These are phyloP conservation scores for Trigoniulus corallinus DNA, from an alignment of 1,140 invertebrate species.

Conservation along the genomic window DNA sequence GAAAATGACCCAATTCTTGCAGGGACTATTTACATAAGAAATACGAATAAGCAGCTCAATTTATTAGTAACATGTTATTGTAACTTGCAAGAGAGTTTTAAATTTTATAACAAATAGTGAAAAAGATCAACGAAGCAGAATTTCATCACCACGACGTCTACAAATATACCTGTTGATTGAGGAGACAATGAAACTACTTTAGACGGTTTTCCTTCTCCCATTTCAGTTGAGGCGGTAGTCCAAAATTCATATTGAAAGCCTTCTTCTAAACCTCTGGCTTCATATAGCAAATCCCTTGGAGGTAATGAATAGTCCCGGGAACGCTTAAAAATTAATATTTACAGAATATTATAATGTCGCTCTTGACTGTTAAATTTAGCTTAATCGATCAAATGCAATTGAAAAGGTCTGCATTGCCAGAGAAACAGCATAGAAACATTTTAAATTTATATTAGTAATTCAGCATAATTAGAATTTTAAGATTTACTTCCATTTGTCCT, in stretches of 20 bases:
- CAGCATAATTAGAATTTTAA: background rate
- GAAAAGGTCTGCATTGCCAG: background rate
- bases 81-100: background rate
- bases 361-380: background rate
- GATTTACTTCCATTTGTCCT: background rate
- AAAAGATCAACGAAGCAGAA: background rate
- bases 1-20: constrained; percentile 43
- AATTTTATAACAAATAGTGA: background rate
- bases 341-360: background rate
- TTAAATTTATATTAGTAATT: background rate
- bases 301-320: background rate
- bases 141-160: background rate
- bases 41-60: background rate
- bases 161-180: constrained; percentile 24
- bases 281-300: constrained; percentile 31
- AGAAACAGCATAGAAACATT: background rate
- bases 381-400: background rate
- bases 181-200: constrained; percentile 66
- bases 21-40: constrained; percentile 28
- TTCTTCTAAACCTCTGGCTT: constrained; percentile 38
- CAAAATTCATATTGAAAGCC: constrained; percentile 20
- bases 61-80: background rate
- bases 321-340: background rate
- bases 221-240: constrained; percentile 22
- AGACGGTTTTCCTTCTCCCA: constrained; percentile 45